These are phyloP conservation scores for Euglossa dilemma DNA, from an alignment of 1,140 invertebrate species.

Conservation along the genomic window DNA sequence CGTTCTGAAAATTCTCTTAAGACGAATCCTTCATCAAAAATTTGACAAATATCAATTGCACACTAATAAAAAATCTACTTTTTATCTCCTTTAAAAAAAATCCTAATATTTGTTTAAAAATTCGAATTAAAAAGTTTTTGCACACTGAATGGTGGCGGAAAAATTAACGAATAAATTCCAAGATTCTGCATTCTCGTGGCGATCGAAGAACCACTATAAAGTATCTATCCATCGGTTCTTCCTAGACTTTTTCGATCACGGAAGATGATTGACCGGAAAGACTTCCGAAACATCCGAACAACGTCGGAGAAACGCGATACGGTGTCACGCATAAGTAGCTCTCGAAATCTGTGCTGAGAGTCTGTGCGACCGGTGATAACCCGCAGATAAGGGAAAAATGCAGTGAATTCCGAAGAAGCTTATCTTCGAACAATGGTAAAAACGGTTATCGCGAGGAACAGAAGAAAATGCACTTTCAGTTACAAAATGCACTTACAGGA, in stretches of 20 bases:
- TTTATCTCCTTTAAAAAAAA: too few species aligned
- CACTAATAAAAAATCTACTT: too few species aligned
- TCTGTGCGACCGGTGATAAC: conserved; percentile 32
- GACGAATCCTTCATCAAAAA: too few species aligned
- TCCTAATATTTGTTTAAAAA: too few species aligned
- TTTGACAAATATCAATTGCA: too few species aligned
- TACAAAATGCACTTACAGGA: not conserved
- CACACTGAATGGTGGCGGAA: too few species aligned
- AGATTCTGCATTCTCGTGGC: too few species aligned
- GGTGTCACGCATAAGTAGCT: conserved; percentile 20
- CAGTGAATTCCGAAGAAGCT: conserved; percentile 6
- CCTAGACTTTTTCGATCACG: not conserved
- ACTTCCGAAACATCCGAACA: conserved; percentile 8
- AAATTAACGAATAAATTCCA: too few species aligned
- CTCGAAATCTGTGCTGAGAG: not conserved
- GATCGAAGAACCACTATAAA: too few species aligned
- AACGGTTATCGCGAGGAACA: conserved; percentile 27
- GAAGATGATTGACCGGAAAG: conserved; percentile 14
- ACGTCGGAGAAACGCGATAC: conserved; percentile 18
- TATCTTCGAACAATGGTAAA: conserved; percentile 34
- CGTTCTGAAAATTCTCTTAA: too few species aligned
- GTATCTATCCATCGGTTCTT: too few species aligned
- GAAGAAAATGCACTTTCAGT: not conserved
- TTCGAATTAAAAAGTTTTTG: too few species aligned
- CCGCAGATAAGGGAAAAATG: conserved; percentile 46